Conservation (phyloP, 1,140 invertebrate genomes). For the Nymphalis io region DNA sequence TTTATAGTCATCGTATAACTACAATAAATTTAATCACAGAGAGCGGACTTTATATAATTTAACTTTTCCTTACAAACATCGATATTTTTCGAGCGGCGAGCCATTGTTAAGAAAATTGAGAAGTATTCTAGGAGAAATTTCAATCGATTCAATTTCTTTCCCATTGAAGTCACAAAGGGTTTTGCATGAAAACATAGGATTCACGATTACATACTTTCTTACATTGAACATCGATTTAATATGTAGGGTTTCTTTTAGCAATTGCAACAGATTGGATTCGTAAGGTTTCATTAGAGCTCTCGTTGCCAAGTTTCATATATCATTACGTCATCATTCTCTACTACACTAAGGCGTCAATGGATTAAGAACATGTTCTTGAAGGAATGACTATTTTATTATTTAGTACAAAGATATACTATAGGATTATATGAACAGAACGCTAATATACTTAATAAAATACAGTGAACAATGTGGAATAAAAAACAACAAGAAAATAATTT, state of each 20-base stretch:
- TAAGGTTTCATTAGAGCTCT: conserved; percentile 8
- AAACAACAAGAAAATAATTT: neutral
- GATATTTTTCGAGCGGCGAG: neutral
- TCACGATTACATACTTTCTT: neutral
- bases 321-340: neutral
- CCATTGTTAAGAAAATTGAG: no score
- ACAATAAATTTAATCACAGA: neutral
- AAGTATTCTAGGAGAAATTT: neutral
- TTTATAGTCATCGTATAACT: neutral
- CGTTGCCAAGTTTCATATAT: neutral
- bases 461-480: no score
- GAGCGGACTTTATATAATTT: neutral
- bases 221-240: neutral
- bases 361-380: no score
- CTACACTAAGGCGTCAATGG: no score
- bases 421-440: no score
- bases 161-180: neutral
- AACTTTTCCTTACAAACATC: neutral
- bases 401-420: no score
- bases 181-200: neutral
- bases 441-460: no score
- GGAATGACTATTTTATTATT: no score
- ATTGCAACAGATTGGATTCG: neutral
- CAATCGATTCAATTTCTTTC: neutral
- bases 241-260: conserved; percentile 7